Conservation (phyloP, 2,888 invertebrate species). For the Cerastis leucographa region DNA sequence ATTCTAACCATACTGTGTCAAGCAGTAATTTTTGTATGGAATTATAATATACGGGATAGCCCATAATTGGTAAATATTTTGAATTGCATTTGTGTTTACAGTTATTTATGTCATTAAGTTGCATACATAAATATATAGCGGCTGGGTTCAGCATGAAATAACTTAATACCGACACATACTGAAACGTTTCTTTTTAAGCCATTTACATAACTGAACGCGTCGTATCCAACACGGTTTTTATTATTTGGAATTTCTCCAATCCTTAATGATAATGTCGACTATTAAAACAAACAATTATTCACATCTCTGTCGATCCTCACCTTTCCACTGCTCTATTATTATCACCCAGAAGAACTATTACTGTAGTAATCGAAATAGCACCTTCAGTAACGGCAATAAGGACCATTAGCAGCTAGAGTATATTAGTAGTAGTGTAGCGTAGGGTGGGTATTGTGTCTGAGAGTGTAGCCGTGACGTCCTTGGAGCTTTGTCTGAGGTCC, state of each 20-base stretch:
- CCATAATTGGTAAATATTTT: background rate
- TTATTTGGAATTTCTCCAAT: constrained; percentile 1
- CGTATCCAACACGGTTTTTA: background rate
- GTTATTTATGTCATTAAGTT: background rate
- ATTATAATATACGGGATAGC: background rate
- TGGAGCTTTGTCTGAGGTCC: constrained; percentile 76
- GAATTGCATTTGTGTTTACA: background rate
- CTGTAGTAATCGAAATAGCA: constrained; percentile 12
- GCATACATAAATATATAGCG: too few relatives aligned
- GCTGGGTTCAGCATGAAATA: too few relatives aligned
- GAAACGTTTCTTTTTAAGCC: background rate
- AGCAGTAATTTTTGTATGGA: constrained; percentile 4
- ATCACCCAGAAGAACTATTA: background rate
- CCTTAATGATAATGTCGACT: background rate
- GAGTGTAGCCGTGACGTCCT: constrained; percentile 81
- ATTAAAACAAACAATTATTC: constrained; percentile 14
- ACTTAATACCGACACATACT: too few relatives aligned
- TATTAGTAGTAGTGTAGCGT: constrained; percentile 25
- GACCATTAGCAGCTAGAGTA: background rate
- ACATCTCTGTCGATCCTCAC: constrained; percentile 25
- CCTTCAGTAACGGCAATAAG: constrained; percentile 31
- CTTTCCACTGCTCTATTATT: constrained; percentile 33
- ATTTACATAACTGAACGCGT: background rate
- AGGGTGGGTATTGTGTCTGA: constrained; percentile 70
- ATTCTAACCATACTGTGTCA: background rate